These are phyloP conservation scores for Otus sunia DNA, from an alignment of 2,113 vertebrate species.

Conservation along the genomic window DNA sequence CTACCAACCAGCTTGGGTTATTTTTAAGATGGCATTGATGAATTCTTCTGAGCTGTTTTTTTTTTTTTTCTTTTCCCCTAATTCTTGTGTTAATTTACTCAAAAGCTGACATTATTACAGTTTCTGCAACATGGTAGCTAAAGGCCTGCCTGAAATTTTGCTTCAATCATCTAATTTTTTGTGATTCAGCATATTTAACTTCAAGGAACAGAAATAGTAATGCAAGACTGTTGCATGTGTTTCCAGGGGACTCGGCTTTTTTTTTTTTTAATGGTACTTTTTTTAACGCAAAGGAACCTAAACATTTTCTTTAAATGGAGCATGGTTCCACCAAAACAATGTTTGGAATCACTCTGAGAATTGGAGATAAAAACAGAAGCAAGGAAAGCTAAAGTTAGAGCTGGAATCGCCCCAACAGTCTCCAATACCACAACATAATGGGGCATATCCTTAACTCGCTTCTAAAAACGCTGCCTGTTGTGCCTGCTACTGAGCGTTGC, in stretches of 20 bases:
- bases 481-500: neutral
- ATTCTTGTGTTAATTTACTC: neutral
- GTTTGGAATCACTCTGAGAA: neutral
- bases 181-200: neutral
- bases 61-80: too few relatives aligned
- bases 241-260: neutral
- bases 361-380: fast-evolving
- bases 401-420: fast-evolving
- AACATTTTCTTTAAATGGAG: neutral
- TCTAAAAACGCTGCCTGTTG: fast-evolving
- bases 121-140: neutral
- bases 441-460: fast-evolving
- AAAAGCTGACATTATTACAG: neutral
- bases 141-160: neutral
- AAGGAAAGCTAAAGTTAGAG: neutral
- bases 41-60: neutral
- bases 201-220: neutral
- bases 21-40: neutral
- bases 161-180: neutral
- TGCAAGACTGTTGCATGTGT: fast-evolving
- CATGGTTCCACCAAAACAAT: fast-evolving
- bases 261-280: neutral
- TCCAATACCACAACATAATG: fast-evolving
- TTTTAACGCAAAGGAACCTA: neutral
- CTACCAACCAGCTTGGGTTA: neutral